Evolutionary conservation across 2,113 vertebrate species (phyloP).

Genomic region (Ia io): DNA sequence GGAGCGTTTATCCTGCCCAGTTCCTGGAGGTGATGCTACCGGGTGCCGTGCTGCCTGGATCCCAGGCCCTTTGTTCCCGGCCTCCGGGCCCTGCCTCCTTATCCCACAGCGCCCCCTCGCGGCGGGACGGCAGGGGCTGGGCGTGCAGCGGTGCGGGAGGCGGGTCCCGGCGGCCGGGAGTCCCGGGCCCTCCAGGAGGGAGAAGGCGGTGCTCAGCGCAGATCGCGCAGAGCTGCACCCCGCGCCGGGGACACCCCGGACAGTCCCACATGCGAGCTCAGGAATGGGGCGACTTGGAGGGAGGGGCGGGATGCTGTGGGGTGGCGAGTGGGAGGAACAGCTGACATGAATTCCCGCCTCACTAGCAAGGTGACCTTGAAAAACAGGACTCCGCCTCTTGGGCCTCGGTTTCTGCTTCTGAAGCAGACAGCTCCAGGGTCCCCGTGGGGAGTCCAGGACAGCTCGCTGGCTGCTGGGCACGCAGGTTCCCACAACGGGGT

Average conservation of each 20-base stretch:
- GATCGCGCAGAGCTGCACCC: background rate
- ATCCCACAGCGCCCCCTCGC: background rate
- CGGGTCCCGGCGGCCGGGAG: rapidly evolving
- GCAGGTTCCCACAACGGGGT: background rate
- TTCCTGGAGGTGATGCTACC: too few species aligned
- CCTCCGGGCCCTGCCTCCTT: too few species aligned
- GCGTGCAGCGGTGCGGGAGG: rapidly evolving
- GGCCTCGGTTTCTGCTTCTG: background rate
- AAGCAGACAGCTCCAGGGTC: background rate
- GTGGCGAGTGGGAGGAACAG: background rate
- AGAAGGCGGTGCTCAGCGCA: background rate
- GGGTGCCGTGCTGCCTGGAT: rapidly evolving
- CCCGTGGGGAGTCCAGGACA: background rate
- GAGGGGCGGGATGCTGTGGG: background rate
- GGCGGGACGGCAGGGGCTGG: background rate
- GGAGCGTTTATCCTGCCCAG: too few species aligned
- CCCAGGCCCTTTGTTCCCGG: background rate
- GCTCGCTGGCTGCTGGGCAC: background rate
- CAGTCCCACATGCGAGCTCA: too few species aligned
- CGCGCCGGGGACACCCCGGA: background rate
- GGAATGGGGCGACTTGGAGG: background rate
- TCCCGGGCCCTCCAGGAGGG: too few species aligned
- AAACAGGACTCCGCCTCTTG: background rate
- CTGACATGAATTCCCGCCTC: background rate
- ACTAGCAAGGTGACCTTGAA: background rate